A percentile compares a stretch with the other conserved stretches of the same genome.
Evolutionary conservation across 2,797 vertebrate species (phyloP).

Genomic region (Pipistrellus kuhlii): DNA sequence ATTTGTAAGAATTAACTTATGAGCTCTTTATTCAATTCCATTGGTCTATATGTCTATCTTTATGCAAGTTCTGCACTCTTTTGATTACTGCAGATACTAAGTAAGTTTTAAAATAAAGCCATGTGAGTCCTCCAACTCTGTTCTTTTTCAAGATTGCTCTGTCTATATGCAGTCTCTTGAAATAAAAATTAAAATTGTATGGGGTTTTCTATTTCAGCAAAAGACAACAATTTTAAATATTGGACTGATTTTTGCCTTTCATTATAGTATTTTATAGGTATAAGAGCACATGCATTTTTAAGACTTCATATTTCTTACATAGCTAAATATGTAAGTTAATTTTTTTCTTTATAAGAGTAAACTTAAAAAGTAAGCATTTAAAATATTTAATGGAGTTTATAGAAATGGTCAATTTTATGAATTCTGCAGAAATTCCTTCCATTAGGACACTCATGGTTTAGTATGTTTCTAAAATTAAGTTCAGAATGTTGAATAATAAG

Average conservation of each 20-base stretch:
- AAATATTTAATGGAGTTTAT: neutral
- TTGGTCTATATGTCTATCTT: neutral
- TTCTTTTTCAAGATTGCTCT: neutral
- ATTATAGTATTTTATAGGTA: neutral
- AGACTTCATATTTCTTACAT: neutral
- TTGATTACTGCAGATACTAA: neutral
- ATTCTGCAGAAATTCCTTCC: neutral
- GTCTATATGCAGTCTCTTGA: neutral
- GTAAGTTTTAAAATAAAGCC: neutral
- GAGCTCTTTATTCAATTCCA: neutral
- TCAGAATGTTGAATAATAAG: neutral
- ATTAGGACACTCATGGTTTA: neutral
- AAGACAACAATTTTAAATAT: neutral
- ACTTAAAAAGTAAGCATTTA: neutral
- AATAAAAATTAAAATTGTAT: neutral
- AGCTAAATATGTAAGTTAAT: neutral
- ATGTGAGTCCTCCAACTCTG: neutral
- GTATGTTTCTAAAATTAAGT: conserved; percentile 31
- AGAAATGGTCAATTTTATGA: conserved; percentile 23
- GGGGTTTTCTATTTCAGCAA: neutral
- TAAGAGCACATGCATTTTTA: neutral
- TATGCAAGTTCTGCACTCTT: neutral
- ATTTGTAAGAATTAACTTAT: neutral
- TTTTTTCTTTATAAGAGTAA: neutral
- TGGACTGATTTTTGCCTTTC: neutral